Base-by-base conservation (phyloP, 2,797 vertebrate species). In the Ataeniobius toweri region DNA sequence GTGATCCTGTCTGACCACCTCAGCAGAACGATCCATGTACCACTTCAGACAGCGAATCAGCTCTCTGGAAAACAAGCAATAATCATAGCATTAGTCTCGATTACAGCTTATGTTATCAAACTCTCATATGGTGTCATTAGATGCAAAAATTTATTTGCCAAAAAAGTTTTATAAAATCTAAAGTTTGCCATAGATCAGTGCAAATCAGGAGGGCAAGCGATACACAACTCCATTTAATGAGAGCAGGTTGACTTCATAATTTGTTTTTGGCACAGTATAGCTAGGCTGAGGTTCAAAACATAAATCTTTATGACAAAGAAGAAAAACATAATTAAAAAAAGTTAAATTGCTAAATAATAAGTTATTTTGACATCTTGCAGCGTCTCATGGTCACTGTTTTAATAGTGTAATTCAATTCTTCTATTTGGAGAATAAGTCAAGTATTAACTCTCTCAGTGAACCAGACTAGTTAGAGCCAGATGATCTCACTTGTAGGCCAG, bases 11-110 rank as follows among this genome's bases (percentile, higher is more conserved):
- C 97, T 93, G 9, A 99, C 95, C 24, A 98, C 96, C 92, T 99
- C 98, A 26, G 97, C 97, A 7, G 98, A 99, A 48, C 97, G 97
- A 85, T 99, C 98, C 98, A 99, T 98, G 91, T 98, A 99, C 98
- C 98, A 99, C 92, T 97, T 99, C 85, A 99, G 92, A 90, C 98
- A 99, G 13, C 98, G 97, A 83, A 99, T 98, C 91, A 99, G 94
- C 89, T 99, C 98, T 83, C 98, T 99, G 44, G 74, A 84, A 87
- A 75, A 74, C 39, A 75, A 63, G 46, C 70, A 53, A 18, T 28
- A 48, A 39, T 28, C 18, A 41, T 10, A 67, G 9, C 31, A 63
- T 6, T 20, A 31, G 31, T 63, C 31, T 63, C 18, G 3, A 41
- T 10, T 3, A 41, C 36, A 65, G 63, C 0, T 36, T 36, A 36